Evolutionary conservation across 2,113 vertebrate species (phyloP).

Genomic region (Scytalopus superciliaris): DNA sequence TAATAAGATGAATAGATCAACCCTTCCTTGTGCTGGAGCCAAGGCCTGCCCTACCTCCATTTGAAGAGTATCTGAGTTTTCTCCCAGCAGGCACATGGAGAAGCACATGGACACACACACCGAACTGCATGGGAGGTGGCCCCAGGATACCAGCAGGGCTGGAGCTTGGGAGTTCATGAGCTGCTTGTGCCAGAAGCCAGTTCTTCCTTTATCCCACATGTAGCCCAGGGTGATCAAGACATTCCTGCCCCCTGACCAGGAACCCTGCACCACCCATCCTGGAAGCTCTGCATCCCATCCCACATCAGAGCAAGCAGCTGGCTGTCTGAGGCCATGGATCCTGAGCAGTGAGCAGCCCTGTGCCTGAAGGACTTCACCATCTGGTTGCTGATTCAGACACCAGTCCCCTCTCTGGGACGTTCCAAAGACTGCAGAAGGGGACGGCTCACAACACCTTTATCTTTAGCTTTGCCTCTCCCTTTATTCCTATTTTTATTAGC

Average conservation of each 20-base stretch:
- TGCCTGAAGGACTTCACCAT: not conserved
- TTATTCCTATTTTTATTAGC: conserved; percentile 30
- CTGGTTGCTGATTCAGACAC: not conserved
- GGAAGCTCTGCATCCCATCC: not conserved
- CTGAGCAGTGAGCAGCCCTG: accelerated
- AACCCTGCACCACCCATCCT: accelerated
- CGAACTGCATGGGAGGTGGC: not conserved
- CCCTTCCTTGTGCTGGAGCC: not conserved
- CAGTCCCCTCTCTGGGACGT: not conserved
- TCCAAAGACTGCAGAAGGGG: not conserved
- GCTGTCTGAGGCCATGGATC: accelerated
- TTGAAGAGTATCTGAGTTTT: not conserved
- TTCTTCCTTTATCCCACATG: not conserved
- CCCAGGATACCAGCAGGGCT: not conserved
- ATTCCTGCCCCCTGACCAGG: not conserved
- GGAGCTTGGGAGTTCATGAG: not conserved
- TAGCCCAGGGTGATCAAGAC: accelerated
- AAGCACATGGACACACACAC: not conserved
- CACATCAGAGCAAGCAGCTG: accelerated
- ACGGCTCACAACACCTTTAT: not conserved
- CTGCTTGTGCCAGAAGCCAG: accelerated
- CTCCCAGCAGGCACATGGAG: not conserved
- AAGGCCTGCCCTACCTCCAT: not conserved
- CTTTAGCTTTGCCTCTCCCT: not conserved
- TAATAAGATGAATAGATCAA: not conserved